Percentiles rank a stretch among this genome's conserved stretches.
Evolutionary conservation across 2,888 invertebrate species (phyloP).

Genomic region (Stramonita haemastoma): DNA sequence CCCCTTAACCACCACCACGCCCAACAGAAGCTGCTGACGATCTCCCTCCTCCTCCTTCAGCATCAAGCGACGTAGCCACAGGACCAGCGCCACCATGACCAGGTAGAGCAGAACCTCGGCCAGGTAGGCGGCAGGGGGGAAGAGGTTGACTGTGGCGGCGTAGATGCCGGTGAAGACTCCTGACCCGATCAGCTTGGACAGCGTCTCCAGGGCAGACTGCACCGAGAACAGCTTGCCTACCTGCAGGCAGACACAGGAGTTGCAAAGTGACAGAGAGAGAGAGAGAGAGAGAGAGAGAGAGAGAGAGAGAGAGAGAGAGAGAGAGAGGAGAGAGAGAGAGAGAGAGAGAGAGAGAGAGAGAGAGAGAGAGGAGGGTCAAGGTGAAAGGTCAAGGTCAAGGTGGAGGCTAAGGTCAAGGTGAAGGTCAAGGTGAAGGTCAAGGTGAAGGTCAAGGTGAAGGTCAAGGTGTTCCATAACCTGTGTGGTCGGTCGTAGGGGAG

Average conservation of each 20-base stretch:
- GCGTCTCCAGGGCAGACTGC: slow-evolving; percentile 37
- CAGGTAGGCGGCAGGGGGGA: slow-evolving; percentile 35
- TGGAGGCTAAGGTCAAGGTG: too few species aligned
- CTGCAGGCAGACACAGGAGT: slow-evolving; percentile 9
- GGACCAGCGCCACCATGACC: neutral
- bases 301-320: too few species aligned
- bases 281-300: too few species aligned
- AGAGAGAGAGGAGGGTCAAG: too few species aligned
- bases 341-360: too few species aligned
- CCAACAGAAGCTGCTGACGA: slow-evolving; percentile 1
- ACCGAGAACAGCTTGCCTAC: slow-evolving; percentile 42
- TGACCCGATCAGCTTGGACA: slow-evolving; percentile 40
- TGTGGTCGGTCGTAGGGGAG: too few species aligned
- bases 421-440: too few species aligned
- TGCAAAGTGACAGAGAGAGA: too few species aligned
- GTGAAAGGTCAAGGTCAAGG: too few species aligned
- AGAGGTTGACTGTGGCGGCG: slow-evolving; percentile 23
- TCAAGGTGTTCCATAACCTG: too few species aligned
- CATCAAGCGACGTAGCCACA: slow-evolving; percentile 28
- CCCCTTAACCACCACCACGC: neutral
- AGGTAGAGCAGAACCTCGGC: slow-evolving; percentile 24
- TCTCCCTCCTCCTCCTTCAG: slow-evolving; percentile 28
- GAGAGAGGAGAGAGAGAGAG: too few species aligned
- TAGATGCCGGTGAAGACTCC: slow-evolving; percentile 38
- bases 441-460: too few species aligned